Base-by-base conservation (phyloP, 2,797 vertebrate species). In the Syngnathus acus region DNA sequence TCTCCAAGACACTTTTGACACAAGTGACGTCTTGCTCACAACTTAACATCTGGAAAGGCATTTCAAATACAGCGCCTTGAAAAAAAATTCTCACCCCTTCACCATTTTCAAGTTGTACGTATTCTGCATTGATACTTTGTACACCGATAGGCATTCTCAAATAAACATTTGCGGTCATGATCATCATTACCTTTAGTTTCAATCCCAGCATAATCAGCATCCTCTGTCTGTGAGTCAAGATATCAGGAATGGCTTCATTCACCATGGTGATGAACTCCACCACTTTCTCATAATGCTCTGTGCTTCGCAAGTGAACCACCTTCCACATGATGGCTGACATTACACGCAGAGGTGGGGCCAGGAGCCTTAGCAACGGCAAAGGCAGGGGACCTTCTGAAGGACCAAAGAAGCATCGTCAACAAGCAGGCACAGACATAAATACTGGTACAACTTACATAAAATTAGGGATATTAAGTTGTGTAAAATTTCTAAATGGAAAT, bases 281-380 rank as follows among this genome's bases (percentile, higher is more conserved):
- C 42, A 87, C 78, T 67, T 79, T 85, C 65, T 80, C 78, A 60
- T 88, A 88, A 66, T 80, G 83, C 48, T 71, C 61, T 1, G 78
- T 39, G 50, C 78, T 79, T 50, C 75, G 85, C 48, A 78, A 74
- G 45, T 21, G 70, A 23, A 86, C 71, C 45, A 72, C 68, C 45
- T 81, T 81, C 86, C 86, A 90, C 77, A 89, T 78, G 54, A 80
- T 70, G 2, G 85, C 86, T 0, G 82, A 84, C 67, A 84, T 78
- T 51, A 87, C 9, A 39, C 82, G 72, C 60, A 90, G 48, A 14
- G 84, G 84, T 14, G 89, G 83, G 43, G 84, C 75, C 65, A 87
- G 70, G 64, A 89, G 78, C 50, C 71, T 75, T 64, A 89, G 61
- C 0, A 77, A 80, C 26, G 82, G 66, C 68, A 69, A 65, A 14